Evolutionary conservation across 2,113 vertebrate genomes (phyloP), one percentile per base, ranked within the genome.

Genomic region (Cryptomyrus ogoouensis): DNA sequence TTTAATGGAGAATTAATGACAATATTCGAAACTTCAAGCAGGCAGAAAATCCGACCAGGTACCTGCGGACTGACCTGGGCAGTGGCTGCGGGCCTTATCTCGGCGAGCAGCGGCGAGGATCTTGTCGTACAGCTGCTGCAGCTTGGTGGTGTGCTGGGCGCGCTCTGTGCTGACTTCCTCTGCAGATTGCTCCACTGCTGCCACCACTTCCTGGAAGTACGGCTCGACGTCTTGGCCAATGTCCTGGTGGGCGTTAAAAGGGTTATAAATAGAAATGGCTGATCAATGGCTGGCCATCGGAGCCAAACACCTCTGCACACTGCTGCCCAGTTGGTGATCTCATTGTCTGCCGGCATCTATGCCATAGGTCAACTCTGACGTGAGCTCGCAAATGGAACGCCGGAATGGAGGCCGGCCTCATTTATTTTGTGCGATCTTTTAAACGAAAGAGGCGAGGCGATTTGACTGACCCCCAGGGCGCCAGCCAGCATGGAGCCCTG

Each of bases 391-490:
- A 77, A 8, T 13, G 35, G 74, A 42, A 19, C 0, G 35, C n/a
- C 35, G 0, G 27, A 24, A 17, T 0, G 27, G 35, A 12, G 27
- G 12, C 70, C 10, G 13, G 13, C 35, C 15, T 77, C 5, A 2
- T 17, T 0, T 7, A 6, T 19, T 39, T 15, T 19, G 27, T 4
- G 70, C 1, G 4, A 31, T 35, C 27, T 74, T 77, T 39, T 39
- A 77, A 19, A 77, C 5, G 15, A 17, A 13, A 77, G 31, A 77
- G 31, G 13, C 74, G 5, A 7, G 62, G 15, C n/a, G 42, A 9
- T 42, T 21, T 1, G 19, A 42, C 52, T 88, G 93, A 98, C 97
- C 97, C 96, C 93, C 87, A 98, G 95, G 0, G 91, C 94, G 5
- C 90, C 87, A 6, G 93, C 92, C 83, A 98, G 94, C 27, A 47